Base-by-base conservation (phyloP, 2,113 vertebrate genomes). In the Zosterops lateralis region DNA sequence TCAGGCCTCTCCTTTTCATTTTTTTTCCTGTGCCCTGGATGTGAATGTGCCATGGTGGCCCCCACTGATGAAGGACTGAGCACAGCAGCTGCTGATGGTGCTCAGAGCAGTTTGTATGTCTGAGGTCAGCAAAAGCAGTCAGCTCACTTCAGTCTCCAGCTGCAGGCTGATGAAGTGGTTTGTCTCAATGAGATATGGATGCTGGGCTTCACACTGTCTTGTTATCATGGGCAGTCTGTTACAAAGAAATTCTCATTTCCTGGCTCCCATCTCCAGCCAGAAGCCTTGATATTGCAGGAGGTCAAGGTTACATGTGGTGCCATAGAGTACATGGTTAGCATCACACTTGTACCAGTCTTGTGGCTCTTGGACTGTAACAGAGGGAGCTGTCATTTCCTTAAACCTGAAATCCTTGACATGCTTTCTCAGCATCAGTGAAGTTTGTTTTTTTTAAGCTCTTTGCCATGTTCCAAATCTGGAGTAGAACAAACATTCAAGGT, bases 221-320 rank as follows among this genome's bases (percentile, higher is more conserved):
- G 3, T 62, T 60, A 29, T 61, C 32, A 1, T 3, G 6, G n/a
- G 57, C 40, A 60, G 40, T 28, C 58, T 74, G 9, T 72, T 72
- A 66, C 28, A 65, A 70, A 77, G 28, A 21, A 88, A 29, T 79
- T 92, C 76, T 48, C 28, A 3, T 71, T 80, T 83, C 47, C 54
- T 83, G 60, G 54, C 8, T 17, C 7, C 3, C 10, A 40, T 68
- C 71, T 68, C n/a, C 62, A 83, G n/a, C 12, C 50, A 50, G 50
- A 76, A 76, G 72, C 36, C 38, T 53, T 76, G 19, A 86, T 22
- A 32, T 38, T 1, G 2, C 40, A 58, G 1, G 2, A 47, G 31
- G 25, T 51, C 64, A 83, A 1, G 0, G 1, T 47, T 44, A 8
- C 17, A 3, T 14, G 12, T 8, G 32, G 44, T 77, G 20, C 76